Percentiles rank a stretch among this genome's conserved stretches.
Conservation (phyloP, 1,140 invertebrate genomes). For the Drosophila santomea region DNA sequence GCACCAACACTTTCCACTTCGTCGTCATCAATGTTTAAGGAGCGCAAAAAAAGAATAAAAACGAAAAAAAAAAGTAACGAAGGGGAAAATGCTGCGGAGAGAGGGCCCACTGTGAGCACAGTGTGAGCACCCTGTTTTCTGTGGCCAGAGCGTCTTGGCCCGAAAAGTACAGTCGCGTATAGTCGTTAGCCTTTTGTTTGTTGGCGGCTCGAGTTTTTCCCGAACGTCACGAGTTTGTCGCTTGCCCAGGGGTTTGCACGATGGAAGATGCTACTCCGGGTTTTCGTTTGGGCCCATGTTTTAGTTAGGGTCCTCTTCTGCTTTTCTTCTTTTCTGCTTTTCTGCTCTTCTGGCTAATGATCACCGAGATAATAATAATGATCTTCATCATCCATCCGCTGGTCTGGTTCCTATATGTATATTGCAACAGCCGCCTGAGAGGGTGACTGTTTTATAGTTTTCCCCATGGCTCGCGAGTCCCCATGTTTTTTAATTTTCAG, state of each 20-base stretch:
- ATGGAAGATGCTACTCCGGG: conserved; percentile 19
- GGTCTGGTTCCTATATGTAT: conserved; percentile 18
- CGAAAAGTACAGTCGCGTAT: conserved; percentile 45
- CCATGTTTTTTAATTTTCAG: background rate
- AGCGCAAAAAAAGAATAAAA: background rate
- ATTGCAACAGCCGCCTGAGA: conserved; percentile 5
- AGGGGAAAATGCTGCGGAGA: conserved; percentile 2
- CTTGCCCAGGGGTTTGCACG: conserved; percentile 46
- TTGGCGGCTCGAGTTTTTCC: conserved; percentile 37
- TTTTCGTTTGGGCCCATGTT: background rate
- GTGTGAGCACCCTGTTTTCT: conserved; percentile 29
- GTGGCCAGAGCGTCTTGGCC: conserved; percentile 19
- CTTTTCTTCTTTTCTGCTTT: background rate
- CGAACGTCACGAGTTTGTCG: conserved; percentile 52
- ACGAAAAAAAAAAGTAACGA: background rate
- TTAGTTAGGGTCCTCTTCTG: background rate
- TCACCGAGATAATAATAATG: conserved; percentile 21
- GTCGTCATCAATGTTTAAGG: conserved; percentile 43
- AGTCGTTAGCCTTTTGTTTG: conserved; percentile 28
- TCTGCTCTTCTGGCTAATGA: conserved; percentile 15
- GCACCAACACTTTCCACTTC: conserved; percentile 56
- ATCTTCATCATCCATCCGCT: conserved; percentile 31
- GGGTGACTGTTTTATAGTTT: conserved; percentile 13
- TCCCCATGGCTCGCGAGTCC: conserved; percentile 7
- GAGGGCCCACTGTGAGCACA: conserved; percentile 10